Percentiles rank a stretch among this genome's conserved stretches.
phyloP scores from a whole-genome alignment of 2,113 vertebrate genomes.

The Salminus brasiliensis region DNA sequence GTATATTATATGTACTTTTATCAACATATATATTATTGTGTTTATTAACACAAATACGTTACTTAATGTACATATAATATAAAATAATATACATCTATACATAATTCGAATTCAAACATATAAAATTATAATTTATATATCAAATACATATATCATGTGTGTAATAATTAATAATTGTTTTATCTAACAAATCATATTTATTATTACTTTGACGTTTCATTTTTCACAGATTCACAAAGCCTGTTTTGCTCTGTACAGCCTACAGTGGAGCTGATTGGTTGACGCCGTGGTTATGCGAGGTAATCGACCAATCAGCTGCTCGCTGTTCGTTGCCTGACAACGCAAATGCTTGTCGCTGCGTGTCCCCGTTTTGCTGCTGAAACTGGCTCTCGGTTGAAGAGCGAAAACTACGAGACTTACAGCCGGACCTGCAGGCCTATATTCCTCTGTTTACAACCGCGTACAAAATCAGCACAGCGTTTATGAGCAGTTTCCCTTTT shows the following conservation, averaged over 20 bases:
- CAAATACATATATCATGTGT: too few relatives aligned
- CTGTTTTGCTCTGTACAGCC: not conserved
- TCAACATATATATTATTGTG: too few relatives aligned
- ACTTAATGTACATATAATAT: too few relatives aligned
- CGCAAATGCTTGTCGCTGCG: conserved; percentile 72
- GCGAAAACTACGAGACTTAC: not conserved
- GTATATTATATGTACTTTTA: too few relatives aligned
- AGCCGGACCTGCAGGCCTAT: not conserved
- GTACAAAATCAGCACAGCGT: not conserved
- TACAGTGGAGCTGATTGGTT: conserved; percentile 10
- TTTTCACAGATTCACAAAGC: too few relatives aligned
- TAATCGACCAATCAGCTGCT: conserved; percentile 60
- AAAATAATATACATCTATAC: too few relatives aligned
- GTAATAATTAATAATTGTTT: too few relatives aligned
- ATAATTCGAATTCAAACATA: too few relatives aligned
- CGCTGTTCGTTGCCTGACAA: conserved; percentile 70
- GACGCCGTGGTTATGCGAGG: not conserved
- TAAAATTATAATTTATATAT: too few relatives aligned
- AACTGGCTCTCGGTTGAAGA: conserved; percentile 59
- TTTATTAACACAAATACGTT: too few relatives aligned
- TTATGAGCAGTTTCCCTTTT: not conserved
- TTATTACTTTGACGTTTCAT: too few relatives aligned
- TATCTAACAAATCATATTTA: too few relatives aligned
- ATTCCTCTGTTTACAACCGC: not conserved
- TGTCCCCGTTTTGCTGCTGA: conserved; percentile 70